Base-by-base conservation (phyloP, 2,113 vertebrate genomes). In the Takifugu flavidus region DNA sequence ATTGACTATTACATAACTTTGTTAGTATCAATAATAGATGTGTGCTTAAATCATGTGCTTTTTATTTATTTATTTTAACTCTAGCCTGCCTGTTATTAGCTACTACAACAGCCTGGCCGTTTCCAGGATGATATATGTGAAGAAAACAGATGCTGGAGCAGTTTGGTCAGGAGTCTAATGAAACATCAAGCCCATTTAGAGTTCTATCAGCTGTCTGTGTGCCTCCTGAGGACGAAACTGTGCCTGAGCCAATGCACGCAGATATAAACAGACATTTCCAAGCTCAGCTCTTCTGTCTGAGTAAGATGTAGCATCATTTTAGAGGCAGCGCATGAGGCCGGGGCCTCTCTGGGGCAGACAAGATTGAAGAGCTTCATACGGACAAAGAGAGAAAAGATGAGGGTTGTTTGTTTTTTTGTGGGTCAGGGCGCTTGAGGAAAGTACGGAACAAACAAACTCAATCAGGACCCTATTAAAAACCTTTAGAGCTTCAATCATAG, bases 101-200 rank as follows among this genome's bases (percentile, higher is more conserved):
- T 11, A 4, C 25, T 51, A 25, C 25, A 51, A 26, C 25, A 13
- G 49, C 13, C 4, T 39, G 59, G 56, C 39, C 49, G 53, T 65
- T 64, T n/a, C 55, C 43, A 53, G 47, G 25, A 15, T 62, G 53
- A 43, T 60, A 25, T 29, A 56, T 28, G 42, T 61, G 69, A 47
- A 76, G 65, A 62, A 45, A 59, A 39, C 28, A 64, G 58, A 44
- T 29, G 43, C 62, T 46, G 44, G 39, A 64, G 51, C 25, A 63
- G 52, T 25, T 65, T 53, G 63, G 50, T 60, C 53, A 46, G n/a
- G 50, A 59, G 46, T 34, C 49, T 56, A 45, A 63, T 49, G 44
- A 70, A 72, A 62, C 60, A 74, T 55, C 49, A 42, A n/a, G 66
- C 70, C 65, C 55, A 65, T 79, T 75, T 57, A 45, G 57, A 59